Base-by-base conservation (phyloP, 2,888 invertebrate genomes). In the Criorhina ranunculi region DNA sequence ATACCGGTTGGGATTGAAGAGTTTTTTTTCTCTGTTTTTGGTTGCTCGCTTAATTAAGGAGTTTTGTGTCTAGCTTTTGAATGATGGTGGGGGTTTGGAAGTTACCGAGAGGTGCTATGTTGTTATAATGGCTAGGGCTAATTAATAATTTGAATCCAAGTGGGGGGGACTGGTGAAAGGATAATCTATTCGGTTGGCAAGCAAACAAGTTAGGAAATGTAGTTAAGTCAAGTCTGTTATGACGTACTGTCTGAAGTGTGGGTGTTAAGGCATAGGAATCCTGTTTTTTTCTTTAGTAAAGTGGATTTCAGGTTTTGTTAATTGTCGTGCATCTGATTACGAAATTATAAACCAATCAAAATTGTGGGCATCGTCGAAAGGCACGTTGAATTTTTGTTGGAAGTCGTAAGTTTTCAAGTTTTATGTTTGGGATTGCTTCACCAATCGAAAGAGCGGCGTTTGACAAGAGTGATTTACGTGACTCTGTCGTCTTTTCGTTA, bases 11-110 rank as follows among this genome's bases (percentile, higher is more conserved):
- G 57, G 55, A 59, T 15, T 49, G 17, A 12, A 59, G 49, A 24
- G 42, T 60, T 42, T 66, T 66, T 53, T 49, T 46, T 40, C 42
- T 42, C 60, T 57, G 42, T 49, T 42, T 42, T 67, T 57, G 42
- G 64, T 77, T 44, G 59, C 55, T 66, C 66, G 77, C 72, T 72
- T 82, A 82, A 82, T 72, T 78, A 82, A 82, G 78, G 77, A 77
- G 78, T 60, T 82, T 82, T 66, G 35, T 81, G 40, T 64, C 35
- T 59, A 7, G 6, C n/a, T 19, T 59, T 72, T 64, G 57, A 51
- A 80, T 75, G 60, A 37, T 35, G 33, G n/a, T 24, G 15, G 29
- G 17, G 51, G 24, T 62, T 55, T n/a, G n/a, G n/a, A 49, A 53
- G 67, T 62, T 57, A 64, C 70, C 64, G 29, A 73, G 51, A 77